These are phyloP conservation scores for Bombyx huttoni DNA, from an alignment of 2,888 invertebrate species.

Conservation along the genomic window DNA sequence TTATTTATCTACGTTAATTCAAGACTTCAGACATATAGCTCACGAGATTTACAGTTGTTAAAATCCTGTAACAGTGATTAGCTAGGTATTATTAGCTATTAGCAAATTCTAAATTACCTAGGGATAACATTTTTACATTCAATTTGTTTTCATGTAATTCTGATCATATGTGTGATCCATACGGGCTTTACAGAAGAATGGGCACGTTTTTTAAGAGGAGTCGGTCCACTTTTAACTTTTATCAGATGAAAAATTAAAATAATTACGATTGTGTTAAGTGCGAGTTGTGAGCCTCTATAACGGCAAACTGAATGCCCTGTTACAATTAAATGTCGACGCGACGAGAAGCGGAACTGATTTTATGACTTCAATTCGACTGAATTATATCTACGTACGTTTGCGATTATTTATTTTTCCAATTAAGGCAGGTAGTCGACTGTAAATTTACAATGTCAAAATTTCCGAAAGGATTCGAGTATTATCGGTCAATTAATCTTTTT, in stretches of 20 bases:
- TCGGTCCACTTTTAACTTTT: constrained; percentile 8
- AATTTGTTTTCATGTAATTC: no score
- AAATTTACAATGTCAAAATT: background rate
- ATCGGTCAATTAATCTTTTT: background rate
- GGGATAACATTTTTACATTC: no score
- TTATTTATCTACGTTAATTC: background rate
- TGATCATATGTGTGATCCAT: no score
- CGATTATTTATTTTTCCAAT: constrained; percentile 15
- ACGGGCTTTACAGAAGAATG: background rate
- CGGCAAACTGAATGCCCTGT: constrained; percentile 16
- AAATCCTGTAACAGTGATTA: no score
- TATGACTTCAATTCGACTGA: constrained; percentile 18
- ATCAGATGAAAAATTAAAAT: constrained; percentile 22
- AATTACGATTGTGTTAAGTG: constrained; percentile 21
- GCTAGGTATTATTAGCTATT: no score
- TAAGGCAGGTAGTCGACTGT: constrained; percentile 6
- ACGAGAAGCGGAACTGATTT: constrained; percentile 26
- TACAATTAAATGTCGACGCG: constrained; percentile 13
- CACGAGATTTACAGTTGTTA: background rate
- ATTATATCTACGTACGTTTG: constrained; percentile 11
- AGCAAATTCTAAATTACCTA: no score
- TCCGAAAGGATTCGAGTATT: background rate
- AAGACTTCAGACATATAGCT: background rate
- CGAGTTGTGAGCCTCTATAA: constrained; percentile 19
- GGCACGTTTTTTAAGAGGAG: background rate